Conservation (phyloP, 2,797 vertebrate species). For the Pangasius mekongensis region DNA sequence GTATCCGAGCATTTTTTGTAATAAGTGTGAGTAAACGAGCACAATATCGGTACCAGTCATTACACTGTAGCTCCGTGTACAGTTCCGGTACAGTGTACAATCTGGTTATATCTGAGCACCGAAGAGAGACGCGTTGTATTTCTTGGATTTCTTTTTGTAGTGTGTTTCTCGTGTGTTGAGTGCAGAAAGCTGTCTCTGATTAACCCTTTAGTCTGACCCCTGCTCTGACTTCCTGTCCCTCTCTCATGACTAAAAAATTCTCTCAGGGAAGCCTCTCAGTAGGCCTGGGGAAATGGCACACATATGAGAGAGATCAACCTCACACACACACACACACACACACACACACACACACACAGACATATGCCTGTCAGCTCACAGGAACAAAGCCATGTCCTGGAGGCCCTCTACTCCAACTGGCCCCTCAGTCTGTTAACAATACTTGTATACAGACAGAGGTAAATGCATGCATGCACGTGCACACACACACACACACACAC, state of each 20-base stretch:
- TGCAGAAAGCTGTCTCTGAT: constrained; percentile 73
- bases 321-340: constrained; percentile 46
- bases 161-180: neutral
- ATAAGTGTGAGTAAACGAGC: neutral
- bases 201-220: constrained; percentile 80
- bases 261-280: constrained; percentile 75
- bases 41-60: neutral
- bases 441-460: constrained; percentile 58
- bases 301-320: constrained; percentile 89
- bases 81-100: too few species aligned
- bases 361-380: constrained; percentile 85
- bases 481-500: constrained; percentile 26
- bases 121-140: neutral
- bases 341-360: constrained; percentile 72
- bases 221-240: constrained; percentile 66
- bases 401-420: constrained; percentile 79
- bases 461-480: neutral
- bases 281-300: constrained; percentile 79
- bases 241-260: constrained; percentile 67
- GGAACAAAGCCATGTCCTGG: constrained; percentile 83
- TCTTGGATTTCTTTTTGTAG: neutral
- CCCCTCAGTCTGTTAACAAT: constrained; percentile 83
- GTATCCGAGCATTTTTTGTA: neutral
- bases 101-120: neutral
- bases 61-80: neutral